Evolutionary conservation across 2,888 invertebrate species (phyloP).

Genomic region (Sinodicranocentrus sp.): DNA sequence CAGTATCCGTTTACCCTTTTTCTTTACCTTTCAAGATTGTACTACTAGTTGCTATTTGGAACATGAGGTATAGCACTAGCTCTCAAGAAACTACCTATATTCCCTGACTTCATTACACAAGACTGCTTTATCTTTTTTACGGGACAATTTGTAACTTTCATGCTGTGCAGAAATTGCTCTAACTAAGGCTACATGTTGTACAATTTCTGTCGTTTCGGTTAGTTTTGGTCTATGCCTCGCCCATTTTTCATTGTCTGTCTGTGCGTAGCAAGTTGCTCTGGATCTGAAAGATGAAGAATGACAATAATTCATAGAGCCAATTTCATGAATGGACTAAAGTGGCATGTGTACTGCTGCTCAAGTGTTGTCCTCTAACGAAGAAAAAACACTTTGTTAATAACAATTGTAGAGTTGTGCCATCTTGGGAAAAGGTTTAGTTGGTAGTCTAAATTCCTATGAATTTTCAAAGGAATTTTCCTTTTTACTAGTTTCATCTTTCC

Average conservation of each 20-base stretch:
- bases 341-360: too few relatives aligned
- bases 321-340: constrained; percentile 9
- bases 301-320: not conserved
- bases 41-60: not conserved
- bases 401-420: too few relatives aligned
- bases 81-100: too few relatives aligned
- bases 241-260: constrained; percentile 22
- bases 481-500: too few relatives aligned
- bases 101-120: constrained; percentile 19
- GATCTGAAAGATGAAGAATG: constrained; percentile 32
- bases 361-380: too few relatives aligned
- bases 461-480: too few relatives aligned
- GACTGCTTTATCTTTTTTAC: constrained; percentile 27
- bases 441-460: too few relatives aligned
- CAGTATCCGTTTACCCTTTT: too few relatives aligned
- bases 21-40: not conserved
- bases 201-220: constrained; percentile 15
- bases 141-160: constrained; percentile 36
- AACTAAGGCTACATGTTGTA: constrained; percentile 3
- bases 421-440: too few relatives aligned
- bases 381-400: too few relatives aligned
- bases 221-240: not conserved
- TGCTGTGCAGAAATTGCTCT: constrained; percentile 16
- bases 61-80: too few relatives aligned
- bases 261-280: not conserved